Percentiles rank a stretch among this genome's conserved stretches.
Conservation (phyloP, 2,888 invertebrate genomes). For the Tridacna gigas region DNA sequence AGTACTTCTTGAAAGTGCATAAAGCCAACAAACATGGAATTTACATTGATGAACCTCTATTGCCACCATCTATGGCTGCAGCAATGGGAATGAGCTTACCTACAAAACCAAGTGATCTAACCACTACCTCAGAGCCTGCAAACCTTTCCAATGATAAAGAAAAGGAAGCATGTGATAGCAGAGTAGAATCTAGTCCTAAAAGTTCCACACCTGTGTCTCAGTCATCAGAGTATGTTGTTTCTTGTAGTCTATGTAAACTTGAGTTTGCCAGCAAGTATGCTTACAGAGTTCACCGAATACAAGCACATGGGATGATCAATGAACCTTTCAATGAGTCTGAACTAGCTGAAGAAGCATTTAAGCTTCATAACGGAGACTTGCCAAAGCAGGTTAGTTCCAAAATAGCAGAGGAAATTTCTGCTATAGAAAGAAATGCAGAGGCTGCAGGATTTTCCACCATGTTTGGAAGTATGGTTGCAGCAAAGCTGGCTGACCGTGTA, state of each 20-base stretch:
- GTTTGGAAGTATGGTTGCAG: slow-evolving; percentile 84
- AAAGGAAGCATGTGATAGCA: slow-evolving; percentile 68
- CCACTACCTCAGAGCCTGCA: slow-evolving; percentile 65
- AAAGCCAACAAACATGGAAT: slow-evolving; percentile 84
- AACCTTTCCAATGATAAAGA: slow-evolving; percentile 63
- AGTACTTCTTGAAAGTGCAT: slow-evolving; percentile 84
- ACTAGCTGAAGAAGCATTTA: slow-evolving; percentile 66
- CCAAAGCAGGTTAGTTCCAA: slow-evolving; percentile 63
- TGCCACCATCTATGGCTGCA: slow-evolving; percentile 60
- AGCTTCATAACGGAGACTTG: slow-evolving; percentile 62
- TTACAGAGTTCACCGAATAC: slow-evolving; percentile 82
- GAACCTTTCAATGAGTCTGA: slow-evolving; percentile 71
- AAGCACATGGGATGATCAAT: slow-evolving; percentile 80
- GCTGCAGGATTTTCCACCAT: slow-evolving; percentile 77
- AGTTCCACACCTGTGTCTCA: slow-evolving; percentile 66
- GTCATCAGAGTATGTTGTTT: slow-evolving; percentile 68
- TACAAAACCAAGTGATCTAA: slow-evolving; percentile 66
- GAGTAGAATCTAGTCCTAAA: slow-evolving; percentile 70
- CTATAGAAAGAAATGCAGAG: slow-evolving; percentile 66
- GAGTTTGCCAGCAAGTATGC: slow-evolving; percentile 96
- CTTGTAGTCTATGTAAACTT: slow-evolving; percentile 86
- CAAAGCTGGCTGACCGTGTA: slow-evolving; percentile 84
- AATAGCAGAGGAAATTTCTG: slow-evolving; percentile 68
- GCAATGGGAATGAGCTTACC: slow-evolving; percentile 63
- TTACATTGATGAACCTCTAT: slow-evolving; percentile 68